phyloP scores from a whole-genome alignment of 2,888 invertebrate genomes.

The Leucozona laternaria region DNA sequence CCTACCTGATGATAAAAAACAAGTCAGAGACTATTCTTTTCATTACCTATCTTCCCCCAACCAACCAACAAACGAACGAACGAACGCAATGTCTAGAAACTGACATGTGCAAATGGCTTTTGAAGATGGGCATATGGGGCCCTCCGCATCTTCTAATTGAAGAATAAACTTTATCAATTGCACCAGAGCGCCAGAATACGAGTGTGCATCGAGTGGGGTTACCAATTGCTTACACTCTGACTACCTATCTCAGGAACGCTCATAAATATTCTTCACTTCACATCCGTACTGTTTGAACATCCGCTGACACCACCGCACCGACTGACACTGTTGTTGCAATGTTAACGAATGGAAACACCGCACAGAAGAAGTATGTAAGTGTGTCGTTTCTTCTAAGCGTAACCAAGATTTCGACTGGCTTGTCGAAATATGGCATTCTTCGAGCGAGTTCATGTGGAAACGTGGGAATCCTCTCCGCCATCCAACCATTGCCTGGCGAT shows the following conservation, averaged over 20 bases:
- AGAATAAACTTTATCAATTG: constrained; percentile 42
- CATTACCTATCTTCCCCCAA: constrained; percentile 21
- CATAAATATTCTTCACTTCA: constrained; percentile 52
- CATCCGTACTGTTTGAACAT: constrained; percentile 36
- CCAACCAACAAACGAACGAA: neutral
- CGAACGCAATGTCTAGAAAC: constrained; percentile 26
- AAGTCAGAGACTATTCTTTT: constrained; percentile 41
- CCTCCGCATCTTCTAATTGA: constrained; percentile 46
- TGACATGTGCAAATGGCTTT: constrained; percentile 43
- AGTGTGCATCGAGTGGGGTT: constrained; percentile 10
- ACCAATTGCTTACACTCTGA: constrained; percentile 43
- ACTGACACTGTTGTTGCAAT: neutral
- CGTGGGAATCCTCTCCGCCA: constrained; percentile 60
- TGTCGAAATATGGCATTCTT: constrained; percentile 59
- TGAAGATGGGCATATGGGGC: constrained; percentile 21
- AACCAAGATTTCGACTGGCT: constrained; percentile 52
- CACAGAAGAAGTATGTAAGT: neutral
- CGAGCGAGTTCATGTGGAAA: constrained; percentile 51
- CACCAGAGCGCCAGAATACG: neutral
- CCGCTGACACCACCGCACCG: constrained; percentile 14
- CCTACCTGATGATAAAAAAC: constrained; percentile 52
- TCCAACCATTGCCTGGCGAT: neutral
- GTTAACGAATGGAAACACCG: constrained; percentile 52
- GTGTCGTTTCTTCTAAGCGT: constrained; percentile 40
- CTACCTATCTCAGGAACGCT: constrained; percentile 22